phyloP scores from a whole-genome alignment of 1,140 invertebrate genomes.

The Zaprionus tsacasi region DNA sequence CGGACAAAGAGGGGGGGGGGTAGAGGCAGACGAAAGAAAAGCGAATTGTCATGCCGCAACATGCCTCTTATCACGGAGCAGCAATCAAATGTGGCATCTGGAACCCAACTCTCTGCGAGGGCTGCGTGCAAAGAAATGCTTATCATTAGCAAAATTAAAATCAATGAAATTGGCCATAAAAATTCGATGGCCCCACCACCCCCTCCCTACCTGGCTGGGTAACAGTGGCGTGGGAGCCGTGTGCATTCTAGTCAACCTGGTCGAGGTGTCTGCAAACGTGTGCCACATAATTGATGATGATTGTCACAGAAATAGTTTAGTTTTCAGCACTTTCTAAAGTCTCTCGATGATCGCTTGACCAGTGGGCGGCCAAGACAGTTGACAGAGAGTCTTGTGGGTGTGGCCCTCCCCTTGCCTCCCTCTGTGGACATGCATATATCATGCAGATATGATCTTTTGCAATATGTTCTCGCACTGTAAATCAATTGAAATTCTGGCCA shows the following conservation, averaged over 20 bases:
- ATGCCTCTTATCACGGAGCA: constrained; percentile 59
- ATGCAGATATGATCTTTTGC: constrained; percentile 70
- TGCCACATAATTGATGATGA: constrained; percentile 71
- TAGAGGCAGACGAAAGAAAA: constrained; percentile 43
- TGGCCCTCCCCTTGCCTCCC: constrained; percentile 14
- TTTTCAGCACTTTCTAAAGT: constrained; percentile 76
- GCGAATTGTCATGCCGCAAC: constrained; percentile 75
- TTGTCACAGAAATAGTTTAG: constrained; percentile 66
- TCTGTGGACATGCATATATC: constrained; percentile 48
- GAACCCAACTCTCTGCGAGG: not conserved
- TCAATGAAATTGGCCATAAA: constrained; percentile 82
- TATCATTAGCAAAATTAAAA: constrained; percentile 83
- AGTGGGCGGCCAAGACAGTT: constrained; percentile 43
- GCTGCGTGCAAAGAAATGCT: constrained; percentile 74
- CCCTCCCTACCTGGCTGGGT: constrained; percentile 8
- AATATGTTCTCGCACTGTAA: constrained; percentile 52
- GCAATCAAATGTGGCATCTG: constrained; percentile 24
- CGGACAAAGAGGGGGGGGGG: constrained; percentile 6
- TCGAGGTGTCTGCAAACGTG: constrained; percentile 70
- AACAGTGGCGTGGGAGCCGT: not conserved
- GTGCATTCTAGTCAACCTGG: not conserved
- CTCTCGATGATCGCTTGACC: not conserved
- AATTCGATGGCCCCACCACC: constrained; percentile 68
- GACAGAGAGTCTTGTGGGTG: constrained; percentile 36
- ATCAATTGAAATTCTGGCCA: constrained; percentile 75